A percentile compares a stretch with the other conserved stretches of the same genome.
phyloP scores from a whole-genome alignment of 2,888 invertebrate species.

The Drosophila macrothrix region DNA sequence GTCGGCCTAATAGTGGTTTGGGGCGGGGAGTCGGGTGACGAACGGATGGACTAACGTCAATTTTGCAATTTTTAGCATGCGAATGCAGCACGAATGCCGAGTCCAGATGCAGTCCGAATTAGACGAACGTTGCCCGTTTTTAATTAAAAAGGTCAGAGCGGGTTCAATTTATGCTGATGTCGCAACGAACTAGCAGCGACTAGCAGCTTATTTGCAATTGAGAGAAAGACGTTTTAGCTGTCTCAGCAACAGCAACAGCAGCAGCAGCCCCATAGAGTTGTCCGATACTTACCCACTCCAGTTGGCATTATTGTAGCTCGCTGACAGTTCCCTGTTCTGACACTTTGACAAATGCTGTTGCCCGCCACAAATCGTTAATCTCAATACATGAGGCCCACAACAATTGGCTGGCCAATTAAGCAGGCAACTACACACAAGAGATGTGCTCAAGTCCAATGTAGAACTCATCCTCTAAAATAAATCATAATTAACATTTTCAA shows the following conservation, averaged over 20 bases:
- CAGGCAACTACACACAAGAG: conserved; percentile 30
- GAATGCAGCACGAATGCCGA: conserved; percentile 70
- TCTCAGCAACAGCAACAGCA: conserved; percentile 10
- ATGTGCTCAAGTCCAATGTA: conserved; percentile 12
- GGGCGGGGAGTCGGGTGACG: too few relatives aligned
- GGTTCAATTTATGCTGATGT: conserved; percentile 74
- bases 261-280: conserved; percentile 1
- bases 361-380: conserved; percentile 78
- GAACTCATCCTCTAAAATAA: background rate
- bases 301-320: conserved; percentile 12
- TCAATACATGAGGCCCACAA: conserved; percentile 48
- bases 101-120: conserved; percentile 35
- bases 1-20: background rate
- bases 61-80: conserved; percentile 76
- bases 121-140: conserved; percentile 48
- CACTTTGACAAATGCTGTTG: conserved; percentile 73
- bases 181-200: conserved; percentile 25
- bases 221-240: conserved; percentile 44
- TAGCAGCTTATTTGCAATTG: conserved; percentile 37
- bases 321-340: conserved; percentile 70
- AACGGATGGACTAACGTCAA: conserved; percentile 12
- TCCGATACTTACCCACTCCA: background rate
- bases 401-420: conserved; percentile 73
- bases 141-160: conserved; percentile 76
- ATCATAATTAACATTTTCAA: background rate